phyloP scores from a whole-genome alignment of 2,797 vertebrate genomes.

The Hydrophis major region DNA sequence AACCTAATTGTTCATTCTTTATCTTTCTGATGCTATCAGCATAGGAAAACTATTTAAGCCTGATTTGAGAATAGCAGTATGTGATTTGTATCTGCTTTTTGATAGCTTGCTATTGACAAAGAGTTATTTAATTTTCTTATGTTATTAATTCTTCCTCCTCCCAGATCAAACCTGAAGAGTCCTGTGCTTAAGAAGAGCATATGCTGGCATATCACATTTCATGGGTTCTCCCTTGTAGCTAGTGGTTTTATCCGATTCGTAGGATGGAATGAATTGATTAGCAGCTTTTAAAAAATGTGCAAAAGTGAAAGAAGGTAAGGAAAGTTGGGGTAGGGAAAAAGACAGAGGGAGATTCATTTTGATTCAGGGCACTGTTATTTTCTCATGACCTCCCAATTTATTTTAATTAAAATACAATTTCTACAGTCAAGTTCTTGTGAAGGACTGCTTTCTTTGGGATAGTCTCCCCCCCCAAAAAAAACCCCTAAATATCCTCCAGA shows the following conservation, averaged over 20 bases:
- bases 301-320: not conserved
- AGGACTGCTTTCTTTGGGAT: not conserved
- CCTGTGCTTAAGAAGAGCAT: conserved; percentile 31
- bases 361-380: not conserved
- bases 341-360: not conserved
- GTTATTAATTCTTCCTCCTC: conserved; percentile 14
- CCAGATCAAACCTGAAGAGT: conserved; percentile 25
- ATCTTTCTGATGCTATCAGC: conserved; percentile 53
- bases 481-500: not conserved
- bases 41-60: conserved; percentile 47
- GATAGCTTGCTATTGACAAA: conserved; percentile 39
- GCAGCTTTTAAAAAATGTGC: conserved; percentile 3
- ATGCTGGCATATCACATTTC: conserved; percentile 31
- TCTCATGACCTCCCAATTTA: not conserved
- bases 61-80: conserved; percentile 37
- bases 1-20: conserved; percentile 47
- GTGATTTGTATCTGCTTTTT: conserved; percentile 50
- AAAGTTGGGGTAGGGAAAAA: not conserved
- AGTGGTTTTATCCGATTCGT: conserved; percentile 25
- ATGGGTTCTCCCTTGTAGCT: conserved; percentile 13
- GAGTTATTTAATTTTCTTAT: not conserved
- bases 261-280: conserved; percentile 24
- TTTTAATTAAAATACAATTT: not conserved
- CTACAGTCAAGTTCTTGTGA: not conserved
- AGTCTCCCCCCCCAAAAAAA: too few relatives aligned